Percentiles rank a stretch among this genome's conserved stretches.
Conservation (phyloP, 1,140 invertebrate genomes). For the Drosophila ercepeae region DNA sequence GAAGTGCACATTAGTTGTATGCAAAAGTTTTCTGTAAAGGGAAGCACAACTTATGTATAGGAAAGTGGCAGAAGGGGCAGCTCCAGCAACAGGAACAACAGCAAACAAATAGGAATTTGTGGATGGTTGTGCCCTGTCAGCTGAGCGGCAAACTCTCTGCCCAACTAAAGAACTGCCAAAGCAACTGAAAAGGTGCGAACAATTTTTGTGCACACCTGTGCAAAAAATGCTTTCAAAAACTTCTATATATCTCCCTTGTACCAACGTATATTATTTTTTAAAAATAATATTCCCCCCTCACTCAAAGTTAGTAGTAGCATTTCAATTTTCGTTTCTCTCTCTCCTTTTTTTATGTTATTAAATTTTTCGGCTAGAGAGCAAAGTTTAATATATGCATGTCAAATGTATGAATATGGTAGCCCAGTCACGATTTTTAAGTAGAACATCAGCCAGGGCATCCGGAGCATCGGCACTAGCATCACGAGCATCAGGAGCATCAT, state of each 20-base stretch:
- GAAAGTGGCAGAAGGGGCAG: slow-evolving; percentile 11
- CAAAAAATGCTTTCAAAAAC: slow-evolving; percentile 77
- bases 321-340: slow-evolving; percentile 58
- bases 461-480: slow-evolving; percentile 6
- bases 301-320: slow-evolving; percentile 63
- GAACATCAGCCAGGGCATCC: slow-evolving; percentile 38
- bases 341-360: slow-evolving; percentile 36
- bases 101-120: slow-evolving; percentile 74
- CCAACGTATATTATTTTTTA: slow-evolving; percentile 15
- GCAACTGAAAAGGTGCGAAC: slow-evolving; percentile 61
- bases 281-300: slow-evolving; percentile 54
- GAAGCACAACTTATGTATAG: slow-evolving; percentile 56
- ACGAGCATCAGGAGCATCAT: slow-evolving; percentile 23
- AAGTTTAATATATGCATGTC: slow-evolving; percentile 69
- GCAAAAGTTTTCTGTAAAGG: slow-evolving; percentile 65
- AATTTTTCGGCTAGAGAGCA: slow-evolving; percentile 50
- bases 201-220: slow-evolving; percentile 70
- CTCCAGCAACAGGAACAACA: slow-evolving; percentile 27
- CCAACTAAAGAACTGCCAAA: slow-evolving; percentile 48
- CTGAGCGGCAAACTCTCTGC: slow-evolving; percentile 51
- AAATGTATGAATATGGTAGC: slow-evolving; percentile 62
- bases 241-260: slow-evolving; percentile 50
- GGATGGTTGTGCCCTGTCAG: slow-evolving; percentile 64
- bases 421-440: slow-evolving; percentile 72
- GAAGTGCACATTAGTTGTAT: slow-evolving; percentile 79